Percentiles rank a stretch among this genome's conserved stretches.
These are phyloP conservation scores for Guaruba guarouba DNA, from an alignment of 2,113 vertebrate genomes.

Conservation along the genomic window DNA sequence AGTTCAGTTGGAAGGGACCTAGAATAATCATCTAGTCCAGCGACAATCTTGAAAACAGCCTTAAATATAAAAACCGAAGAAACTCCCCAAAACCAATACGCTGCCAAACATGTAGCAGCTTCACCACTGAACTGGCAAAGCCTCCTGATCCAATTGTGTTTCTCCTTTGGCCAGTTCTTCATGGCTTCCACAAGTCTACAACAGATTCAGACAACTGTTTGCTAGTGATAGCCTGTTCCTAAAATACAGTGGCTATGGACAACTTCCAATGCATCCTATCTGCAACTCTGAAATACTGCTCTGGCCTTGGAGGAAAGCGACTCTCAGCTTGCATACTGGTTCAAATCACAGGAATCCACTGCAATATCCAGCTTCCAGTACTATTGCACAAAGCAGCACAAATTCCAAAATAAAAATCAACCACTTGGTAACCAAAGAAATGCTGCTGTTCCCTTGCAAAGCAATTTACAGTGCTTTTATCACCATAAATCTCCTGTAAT, in stretches of 20 bases:
- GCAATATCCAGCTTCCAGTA: not conserved
- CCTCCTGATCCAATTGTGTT: fast-evolving
- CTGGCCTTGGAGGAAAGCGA: not conserved
- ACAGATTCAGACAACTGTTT: fast-evolving
- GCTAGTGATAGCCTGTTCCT: not conserved
- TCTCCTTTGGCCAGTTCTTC: not conserved
- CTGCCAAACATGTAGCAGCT: not conserved
- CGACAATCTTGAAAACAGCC: not conserved
- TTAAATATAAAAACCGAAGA: not conserved
- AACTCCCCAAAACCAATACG: fast-evolving
- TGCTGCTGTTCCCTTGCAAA: not conserved
- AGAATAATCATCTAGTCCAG: not conserved
- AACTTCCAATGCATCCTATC: not conserved
- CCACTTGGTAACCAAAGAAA: not conserved
- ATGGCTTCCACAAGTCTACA: not conserved
- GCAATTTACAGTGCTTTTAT: not conserved
- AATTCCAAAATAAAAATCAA: not conserved
- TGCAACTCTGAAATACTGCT: not conserved
- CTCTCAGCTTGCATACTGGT: not conserved
- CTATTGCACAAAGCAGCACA: not conserved
- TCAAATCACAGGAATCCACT: not conserved
- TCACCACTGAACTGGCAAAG: not conserved
- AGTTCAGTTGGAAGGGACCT: not conserved
- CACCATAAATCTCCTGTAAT: not conserved
- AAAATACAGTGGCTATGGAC: not conserved